phyloP scores from a whole-genome alignment of 2,113 vertebrate genomes.

The Corythornis cristatus region DNA sequence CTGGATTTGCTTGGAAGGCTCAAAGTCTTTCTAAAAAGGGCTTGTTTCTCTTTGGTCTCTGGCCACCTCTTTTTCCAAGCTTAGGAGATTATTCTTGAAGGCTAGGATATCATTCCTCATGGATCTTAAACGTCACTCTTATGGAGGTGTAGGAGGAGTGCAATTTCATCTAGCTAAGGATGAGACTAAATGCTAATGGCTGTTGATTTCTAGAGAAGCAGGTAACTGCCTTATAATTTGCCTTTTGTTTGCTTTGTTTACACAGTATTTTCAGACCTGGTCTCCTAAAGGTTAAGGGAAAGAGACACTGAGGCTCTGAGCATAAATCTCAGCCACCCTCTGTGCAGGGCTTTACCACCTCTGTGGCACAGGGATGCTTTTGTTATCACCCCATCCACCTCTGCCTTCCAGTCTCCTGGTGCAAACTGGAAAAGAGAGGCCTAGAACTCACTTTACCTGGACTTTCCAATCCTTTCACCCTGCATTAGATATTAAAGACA shows the following conservation, averaged over 20 bases:
- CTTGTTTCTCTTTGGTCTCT: neutral
- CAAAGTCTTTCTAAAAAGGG: neutral
- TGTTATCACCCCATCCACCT: neutral
- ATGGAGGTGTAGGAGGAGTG: neutral
- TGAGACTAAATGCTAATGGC: neutral
- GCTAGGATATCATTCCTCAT: neutral
- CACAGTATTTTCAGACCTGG: neutral
- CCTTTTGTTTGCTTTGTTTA: conserved; percentile 20
- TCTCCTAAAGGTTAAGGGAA: neutral
- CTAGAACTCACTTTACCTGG: neutral
- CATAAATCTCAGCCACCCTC: neutral
- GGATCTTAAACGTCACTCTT: neutral
- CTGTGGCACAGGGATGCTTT: neutral
- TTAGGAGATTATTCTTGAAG: neutral
- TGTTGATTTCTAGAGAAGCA: neutral
- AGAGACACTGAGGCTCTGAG: neutral
- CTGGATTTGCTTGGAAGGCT: neutral
- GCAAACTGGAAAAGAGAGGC: neutral
- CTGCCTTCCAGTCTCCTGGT: neutral
- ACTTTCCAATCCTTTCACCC: neutral
- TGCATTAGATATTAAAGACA: neutral
- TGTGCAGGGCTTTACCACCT: neutral
- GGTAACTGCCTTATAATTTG: neutral
- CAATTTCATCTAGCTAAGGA: neutral
- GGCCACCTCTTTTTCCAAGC: neutral